Percentiles rank a stretch among this genome's conserved stretches.
Conservation (phyloP, 2,797 vertebrate species). For the Gymnopithys bicolor region DNA sequence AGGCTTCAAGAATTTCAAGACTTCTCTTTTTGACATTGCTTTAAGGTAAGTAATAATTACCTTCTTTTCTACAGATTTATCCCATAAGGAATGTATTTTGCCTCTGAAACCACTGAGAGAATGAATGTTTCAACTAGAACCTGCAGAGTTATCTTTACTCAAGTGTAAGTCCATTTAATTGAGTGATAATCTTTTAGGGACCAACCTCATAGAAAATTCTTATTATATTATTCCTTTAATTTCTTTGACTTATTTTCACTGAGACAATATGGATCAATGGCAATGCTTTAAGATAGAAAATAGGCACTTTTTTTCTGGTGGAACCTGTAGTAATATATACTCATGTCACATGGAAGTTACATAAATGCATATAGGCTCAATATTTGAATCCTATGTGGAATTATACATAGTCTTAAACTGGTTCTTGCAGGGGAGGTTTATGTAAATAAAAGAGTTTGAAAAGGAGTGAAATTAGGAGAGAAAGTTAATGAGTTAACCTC, state of each 20-base stretch:
- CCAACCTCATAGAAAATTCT: neutral
- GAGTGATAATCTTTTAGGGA: neutral
- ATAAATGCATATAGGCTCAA: neutral
- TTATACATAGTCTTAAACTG: neutral
- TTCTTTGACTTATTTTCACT: neutral
- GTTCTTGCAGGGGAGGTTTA: neutral
- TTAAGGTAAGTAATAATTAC: conserved; percentile 8
- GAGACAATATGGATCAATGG: neutral
- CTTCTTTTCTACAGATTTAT: neutral
- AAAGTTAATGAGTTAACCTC: neutral
- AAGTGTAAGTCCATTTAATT: neutral
- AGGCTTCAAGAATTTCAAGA: neutral
- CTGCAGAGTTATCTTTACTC: neutral
- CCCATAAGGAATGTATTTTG: neutral
- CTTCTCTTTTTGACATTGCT: neutral
- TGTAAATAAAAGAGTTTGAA: neutral
- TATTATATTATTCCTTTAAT: neutral
- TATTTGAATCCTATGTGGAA: neutral
- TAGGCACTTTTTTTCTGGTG: neutral
- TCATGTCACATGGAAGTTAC: neutral
- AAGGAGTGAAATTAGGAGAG: neutral
- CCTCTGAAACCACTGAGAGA: neutral
- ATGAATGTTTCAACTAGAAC: neutral
- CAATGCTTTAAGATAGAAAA: neutral
- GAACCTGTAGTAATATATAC: neutral